Evolutionary conservation across 2,888 invertebrate genomes (phyloP).

Genomic region (Polydrusus tereticollis): DNA sequence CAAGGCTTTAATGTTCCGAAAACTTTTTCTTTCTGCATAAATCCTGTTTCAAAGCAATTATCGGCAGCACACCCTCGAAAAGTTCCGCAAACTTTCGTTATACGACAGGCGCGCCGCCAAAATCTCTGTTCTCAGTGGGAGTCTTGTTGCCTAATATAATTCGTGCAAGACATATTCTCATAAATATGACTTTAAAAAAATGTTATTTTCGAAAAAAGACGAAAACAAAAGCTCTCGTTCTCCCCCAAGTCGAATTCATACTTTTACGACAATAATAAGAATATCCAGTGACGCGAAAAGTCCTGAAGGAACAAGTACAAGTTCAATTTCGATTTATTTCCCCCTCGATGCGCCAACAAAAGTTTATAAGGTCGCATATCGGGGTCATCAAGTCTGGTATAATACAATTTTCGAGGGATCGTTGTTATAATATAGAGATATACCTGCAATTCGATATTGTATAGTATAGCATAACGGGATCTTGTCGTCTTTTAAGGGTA

Average conservation of each 20-base stretch:
- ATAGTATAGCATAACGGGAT: conserved; percentile 34
- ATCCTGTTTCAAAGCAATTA: conserved; percentile 39
- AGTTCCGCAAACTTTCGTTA: conserved; percentile 27
- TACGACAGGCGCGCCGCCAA: not conserved
- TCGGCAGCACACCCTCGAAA: conserved; percentile 36
- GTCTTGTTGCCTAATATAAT: conserved; percentile 12
- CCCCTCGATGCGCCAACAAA: conserved; percentile 42
- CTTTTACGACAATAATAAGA: conserved; percentile 24
- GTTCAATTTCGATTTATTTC: conserved; percentile 49
- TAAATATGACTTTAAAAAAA: no score
- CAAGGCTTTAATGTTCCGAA: conserved; percentile 23
- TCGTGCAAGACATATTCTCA: no score
- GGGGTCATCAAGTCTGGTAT: conserved; percentile 44
- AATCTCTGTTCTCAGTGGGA: conserved; percentile 25
- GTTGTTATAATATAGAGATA: conserved; percentile 43
- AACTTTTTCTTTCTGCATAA: conserved; percentile 41
- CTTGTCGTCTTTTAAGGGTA: conserved; percentile 31
- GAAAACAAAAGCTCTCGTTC: no score
- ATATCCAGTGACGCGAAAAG: conserved; percentile 37
- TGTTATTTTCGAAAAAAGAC: no score
- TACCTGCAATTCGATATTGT: conserved; percentile 45
- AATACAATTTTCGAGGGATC: conserved; percentile 45
- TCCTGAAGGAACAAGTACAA: conserved; percentile 36
- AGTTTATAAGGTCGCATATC: conserved; percentile 34
- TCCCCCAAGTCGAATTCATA: conserved; percentile 5